Evolutionary conservation across 2,113 vertebrate genomes (phyloP).

Genomic region (Ibidorhyncha struthersii): DNA sequence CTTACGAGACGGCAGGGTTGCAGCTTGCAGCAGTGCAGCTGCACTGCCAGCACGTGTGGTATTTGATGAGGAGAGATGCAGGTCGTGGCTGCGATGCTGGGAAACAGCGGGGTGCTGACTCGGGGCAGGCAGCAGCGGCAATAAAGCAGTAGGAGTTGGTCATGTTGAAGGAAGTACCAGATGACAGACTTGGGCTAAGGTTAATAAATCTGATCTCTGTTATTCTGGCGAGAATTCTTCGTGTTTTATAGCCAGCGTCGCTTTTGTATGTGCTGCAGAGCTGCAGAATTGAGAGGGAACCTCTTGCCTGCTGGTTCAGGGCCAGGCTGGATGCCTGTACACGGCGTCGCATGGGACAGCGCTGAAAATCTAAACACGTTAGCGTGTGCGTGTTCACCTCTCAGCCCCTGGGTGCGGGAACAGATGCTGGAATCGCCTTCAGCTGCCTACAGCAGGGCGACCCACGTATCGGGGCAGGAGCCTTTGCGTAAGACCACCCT

Average conservation of each 20-base stretch:
- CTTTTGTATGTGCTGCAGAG: background rate
- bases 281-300: background rate
- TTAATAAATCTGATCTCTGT: background rate
- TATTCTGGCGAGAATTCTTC: background rate
- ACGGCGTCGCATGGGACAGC: background rate
- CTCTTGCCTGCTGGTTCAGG: background rate
- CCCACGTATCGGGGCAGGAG: accelerated
- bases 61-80: background rate
- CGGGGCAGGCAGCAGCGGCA: background rate
- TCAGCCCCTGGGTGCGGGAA: background rate
- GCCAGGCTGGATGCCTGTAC: background rate
- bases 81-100: background rate
- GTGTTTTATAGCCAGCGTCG: background rate
- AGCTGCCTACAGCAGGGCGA: background rate
- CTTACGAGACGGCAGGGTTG: background rate
- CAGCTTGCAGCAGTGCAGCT: background rate
- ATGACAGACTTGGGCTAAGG: background rate
- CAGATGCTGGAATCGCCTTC: background rate
- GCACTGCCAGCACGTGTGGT: background rate
- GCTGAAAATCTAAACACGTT: background rate
- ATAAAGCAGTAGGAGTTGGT: background rate
- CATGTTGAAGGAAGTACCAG: background rate
- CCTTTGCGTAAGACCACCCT: background rate
- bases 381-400: background rate
- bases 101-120: background rate